Conservation (phyloP, 1,140 invertebrate species). For the Aphaenogaster ashmeadi region DNA sequence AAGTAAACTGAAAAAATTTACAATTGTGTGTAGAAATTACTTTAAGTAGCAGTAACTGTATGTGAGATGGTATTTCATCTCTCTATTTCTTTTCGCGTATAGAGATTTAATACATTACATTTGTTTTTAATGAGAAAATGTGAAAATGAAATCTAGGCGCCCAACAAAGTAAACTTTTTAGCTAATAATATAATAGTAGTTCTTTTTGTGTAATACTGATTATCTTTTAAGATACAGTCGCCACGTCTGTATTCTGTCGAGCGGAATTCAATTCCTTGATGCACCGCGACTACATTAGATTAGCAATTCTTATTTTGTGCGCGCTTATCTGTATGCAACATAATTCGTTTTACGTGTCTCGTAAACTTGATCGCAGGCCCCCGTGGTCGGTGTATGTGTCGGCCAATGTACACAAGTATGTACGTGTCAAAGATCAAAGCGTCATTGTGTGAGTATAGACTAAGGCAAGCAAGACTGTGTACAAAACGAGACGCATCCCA, state of each 20-base stretch:
- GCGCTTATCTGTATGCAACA: conserved; percentile 39
- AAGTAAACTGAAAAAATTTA: conserved; percentile 21
- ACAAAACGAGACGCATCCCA: too few relatives aligned
- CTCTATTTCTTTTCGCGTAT: not conserved
- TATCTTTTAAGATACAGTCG: not conserved
- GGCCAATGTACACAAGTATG: not conserved
- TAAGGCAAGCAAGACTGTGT: not conserved
- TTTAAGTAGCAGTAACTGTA: not conserved
- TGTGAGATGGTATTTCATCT: not conserved
- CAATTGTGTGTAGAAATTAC: conserved; percentile 12
- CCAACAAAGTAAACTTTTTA: not conserved
- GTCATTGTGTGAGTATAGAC: not conserved
- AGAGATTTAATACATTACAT: not conserved
- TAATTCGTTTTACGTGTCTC: conserved; percentile 50
- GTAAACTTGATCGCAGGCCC: conserved; percentile 9
- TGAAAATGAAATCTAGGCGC: not conserved
- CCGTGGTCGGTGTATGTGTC: not conserved
- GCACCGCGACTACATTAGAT: conserved; percentile 31
- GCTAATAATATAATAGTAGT: not conserved
- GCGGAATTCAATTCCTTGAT: conserved; percentile 24
- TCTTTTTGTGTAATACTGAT: conserved; percentile 18
- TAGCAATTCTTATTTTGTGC: conserved; percentile 46
- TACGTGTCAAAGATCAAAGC: conserved; percentile 10
- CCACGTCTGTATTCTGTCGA: not conserved
- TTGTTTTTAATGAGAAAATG: not conserved